A percentile compares a stretch with the other conserved stretches of the same genome.
Evolutionary conservation across 2,113 vertebrate genomes (phyloP).

Genomic region (Muntiacus muntjak): DNA sequence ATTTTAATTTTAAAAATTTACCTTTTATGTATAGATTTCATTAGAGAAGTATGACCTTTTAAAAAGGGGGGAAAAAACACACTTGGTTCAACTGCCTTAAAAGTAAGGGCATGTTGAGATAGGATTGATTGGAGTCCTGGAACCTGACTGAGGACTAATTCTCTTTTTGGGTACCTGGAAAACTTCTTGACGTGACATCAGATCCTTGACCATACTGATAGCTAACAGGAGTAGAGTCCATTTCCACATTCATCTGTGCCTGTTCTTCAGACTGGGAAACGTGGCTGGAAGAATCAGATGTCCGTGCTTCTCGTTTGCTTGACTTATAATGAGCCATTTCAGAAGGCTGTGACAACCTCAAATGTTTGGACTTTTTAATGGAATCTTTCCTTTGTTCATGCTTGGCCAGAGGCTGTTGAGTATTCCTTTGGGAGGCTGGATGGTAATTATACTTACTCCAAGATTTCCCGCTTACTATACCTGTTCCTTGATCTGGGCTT

Average conservation of each 20-base stretch:
- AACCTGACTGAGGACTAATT: conserved; percentile 41
- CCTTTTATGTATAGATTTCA: not conserved
- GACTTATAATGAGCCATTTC: conserved; percentile 63
- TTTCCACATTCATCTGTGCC: conserved; percentile 54
- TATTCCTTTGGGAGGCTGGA: conserved; percentile 53
- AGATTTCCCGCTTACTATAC: conserved; percentile 63
- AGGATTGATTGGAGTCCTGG: conserved; percentile 82
- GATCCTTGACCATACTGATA: conserved; percentile 27
- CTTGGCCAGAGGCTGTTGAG: conserved; percentile 66
- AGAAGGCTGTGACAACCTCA: conserved; percentile 74
- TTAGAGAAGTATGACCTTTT: not conserved
- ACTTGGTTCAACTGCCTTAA: conserved; percentile 84
- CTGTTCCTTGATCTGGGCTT: conserved; percentile 64
- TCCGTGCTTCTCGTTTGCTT: conserved; percentile 73
- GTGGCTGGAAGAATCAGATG: conserved; percentile 45
- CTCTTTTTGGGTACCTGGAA: conserved; percentile 67
- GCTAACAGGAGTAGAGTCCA: conserved; percentile 17
- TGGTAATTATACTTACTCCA: conserved; percentile 81
- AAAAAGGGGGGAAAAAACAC: not conserved
- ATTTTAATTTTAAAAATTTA: conserved; percentile 10
- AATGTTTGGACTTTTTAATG: conserved; percentile 70
- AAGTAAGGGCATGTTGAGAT: conserved; percentile 82
- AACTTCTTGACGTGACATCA: conserved; percentile 63
- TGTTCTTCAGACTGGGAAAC: conserved; percentile 59
- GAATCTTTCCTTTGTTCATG: conserved; percentile 74